Evolutionary conservation across 2,113 vertebrate species (phyloP), one percentile per base, ranked within the genome.

Genomic region (Hemiscyllium ocellatum): DNA sequence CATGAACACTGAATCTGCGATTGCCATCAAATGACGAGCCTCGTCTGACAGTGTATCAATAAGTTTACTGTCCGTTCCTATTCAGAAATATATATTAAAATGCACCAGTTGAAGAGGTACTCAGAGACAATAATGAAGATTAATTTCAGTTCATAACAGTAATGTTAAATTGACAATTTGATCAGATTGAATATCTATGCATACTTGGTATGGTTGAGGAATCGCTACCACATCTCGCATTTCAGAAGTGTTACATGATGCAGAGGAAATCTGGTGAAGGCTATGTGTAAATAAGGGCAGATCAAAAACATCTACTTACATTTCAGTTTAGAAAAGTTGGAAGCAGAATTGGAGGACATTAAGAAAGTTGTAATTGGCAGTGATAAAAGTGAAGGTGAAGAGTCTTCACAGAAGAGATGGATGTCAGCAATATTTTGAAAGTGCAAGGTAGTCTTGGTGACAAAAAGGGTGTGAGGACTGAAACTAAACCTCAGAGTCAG

Each of bases 41-140:
- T 98, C 98, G 0, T 96, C 86, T 0, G 98, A 97, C 0, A 99
- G 97, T 0, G 97, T 2, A 22, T 97, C 97, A 13, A 98, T 94
- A 42, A 98, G 94, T 4, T 97, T 96, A 96, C 96, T 69, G 1
- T 98, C 96, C 22, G 96, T 94, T 93, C 98, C 98, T 99, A 96
- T 37, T 68, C 37, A 61, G 7, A 70, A 47, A 24, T 47, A 69
- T 8, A 65, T 37, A 69, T 69, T 15, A 69, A 94, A 70, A 47
- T 47, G 6, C 69, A 47, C 10, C 15, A n/a, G 56, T 6, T 91
- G 52, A 61, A 65, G 26, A 13, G 17, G 52, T 10, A 33, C 26
- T 4, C 6, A 5, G 52, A 61, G 29, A 61, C 61, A 68, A 37
- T 37, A 66, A 66, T 8, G 20, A 93, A 66, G n/a, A 17, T 19